phyloP scores from a whole-genome alignment of 2,113 vertebrate genomes.

The Scatophagus argus region DNA sequence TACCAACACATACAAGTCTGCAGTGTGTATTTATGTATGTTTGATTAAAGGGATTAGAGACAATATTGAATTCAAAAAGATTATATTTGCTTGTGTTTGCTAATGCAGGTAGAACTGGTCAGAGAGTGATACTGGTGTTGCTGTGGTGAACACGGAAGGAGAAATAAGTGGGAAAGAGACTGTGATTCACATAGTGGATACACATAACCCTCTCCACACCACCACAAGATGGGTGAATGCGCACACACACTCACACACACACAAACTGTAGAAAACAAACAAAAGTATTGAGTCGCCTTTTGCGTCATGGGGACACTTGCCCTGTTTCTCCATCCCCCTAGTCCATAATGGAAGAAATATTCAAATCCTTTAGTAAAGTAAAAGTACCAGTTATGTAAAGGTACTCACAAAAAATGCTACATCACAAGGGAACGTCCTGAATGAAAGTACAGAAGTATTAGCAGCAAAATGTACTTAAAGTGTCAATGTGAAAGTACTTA shows the following conservation, averaged over 20 bases:
- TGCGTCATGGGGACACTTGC: too few species aligned
- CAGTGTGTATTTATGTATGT: constrained; percentile 12
- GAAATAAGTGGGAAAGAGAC: constrained; percentile 69
- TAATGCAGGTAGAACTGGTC: constrained; percentile 81
- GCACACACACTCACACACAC: background rate
- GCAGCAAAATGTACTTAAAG: too few species aligned
- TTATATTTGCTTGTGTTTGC: constrained; percentile 11
- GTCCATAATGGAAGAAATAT: too few species aligned
- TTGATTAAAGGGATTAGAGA: background rate
- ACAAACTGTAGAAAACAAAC: background rate
- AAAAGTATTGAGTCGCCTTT: background rate
- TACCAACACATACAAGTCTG: constrained; percentile 27
- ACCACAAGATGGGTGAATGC: constrained; percentile 70
- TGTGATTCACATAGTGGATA: constrained; percentile 70
- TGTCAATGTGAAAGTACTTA: too few species aligned
- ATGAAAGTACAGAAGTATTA: too few species aligned
- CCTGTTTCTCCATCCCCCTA: background rate
- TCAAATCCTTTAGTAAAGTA: too few species aligned
- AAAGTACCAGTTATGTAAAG: too few species aligned
- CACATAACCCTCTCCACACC: constrained; percentile 76
- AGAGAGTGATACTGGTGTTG: constrained; percentile 81
- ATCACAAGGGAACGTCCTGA: too few species aligned
- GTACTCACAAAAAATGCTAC: too few species aligned
- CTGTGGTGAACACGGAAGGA: constrained; percentile 81
- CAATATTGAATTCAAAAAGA: constrained; percentile 1